These are phyloP conservation scores for Lerema accius DNA, from an alignment of 1,140 invertebrate genomes.

Conservation along the genomic window DNA sequence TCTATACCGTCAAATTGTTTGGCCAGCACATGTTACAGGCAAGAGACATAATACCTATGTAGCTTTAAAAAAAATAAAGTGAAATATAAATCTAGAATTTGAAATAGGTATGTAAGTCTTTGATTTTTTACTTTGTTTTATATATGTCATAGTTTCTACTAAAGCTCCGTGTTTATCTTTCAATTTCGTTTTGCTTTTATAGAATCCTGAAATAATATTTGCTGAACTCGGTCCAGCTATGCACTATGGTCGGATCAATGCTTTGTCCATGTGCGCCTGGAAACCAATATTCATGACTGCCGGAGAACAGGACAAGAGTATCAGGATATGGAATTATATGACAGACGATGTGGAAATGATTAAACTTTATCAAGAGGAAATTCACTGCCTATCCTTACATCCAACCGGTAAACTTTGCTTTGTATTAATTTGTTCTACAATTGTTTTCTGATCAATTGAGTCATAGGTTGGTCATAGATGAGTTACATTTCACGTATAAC, in stretches of 20 bases:
- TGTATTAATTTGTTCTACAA: no score
- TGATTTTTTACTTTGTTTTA: no score
- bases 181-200: no score
- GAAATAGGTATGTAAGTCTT: no score
- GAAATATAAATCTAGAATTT: no score
- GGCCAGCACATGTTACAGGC: constrained; percentile 80
- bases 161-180: no score
- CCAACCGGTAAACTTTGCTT: constrained; percentile 83
- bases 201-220: constrained; percentile 79
- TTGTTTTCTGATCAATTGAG: no score
- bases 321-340: constrained; percentile 96
- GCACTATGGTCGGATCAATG: constrained; percentile 91
- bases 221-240: constrained; percentile 87
- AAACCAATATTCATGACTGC: constrained; percentile 95
- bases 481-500: no score
- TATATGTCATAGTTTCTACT: no score
- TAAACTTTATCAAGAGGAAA: constrained; percentile 92
- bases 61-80: no score
- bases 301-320: constrained; percentile 90
- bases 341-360: constrained; percentile 89
- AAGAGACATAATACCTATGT: constrained; percentile 6
- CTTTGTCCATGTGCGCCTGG: constrained; percentile 92
- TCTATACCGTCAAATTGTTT: constrained; percentile 85
- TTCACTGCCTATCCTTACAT: constrained; percentile 91
- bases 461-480: no score